phyloP scores from a whole-genome alignment of 2,113 vertebrate genomes.

The Brachyhypopomus gauderio region DNA sequence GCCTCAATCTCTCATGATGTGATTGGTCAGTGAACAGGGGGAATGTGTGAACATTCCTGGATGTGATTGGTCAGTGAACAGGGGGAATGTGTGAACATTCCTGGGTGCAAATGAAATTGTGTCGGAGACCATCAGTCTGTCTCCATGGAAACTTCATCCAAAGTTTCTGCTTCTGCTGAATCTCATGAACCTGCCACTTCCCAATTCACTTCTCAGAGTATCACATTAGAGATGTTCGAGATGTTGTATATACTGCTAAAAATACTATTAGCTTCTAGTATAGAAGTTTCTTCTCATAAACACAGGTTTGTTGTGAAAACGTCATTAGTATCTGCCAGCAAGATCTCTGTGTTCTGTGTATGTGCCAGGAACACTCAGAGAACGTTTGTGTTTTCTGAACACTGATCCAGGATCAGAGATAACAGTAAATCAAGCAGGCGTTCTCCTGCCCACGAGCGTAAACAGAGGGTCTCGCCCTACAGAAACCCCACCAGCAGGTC shows the following conservation, averaged over 20 bases:
- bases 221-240: neutral
- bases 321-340: too few species aligned
- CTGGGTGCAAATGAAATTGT: constrained; percentile 52
- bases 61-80: too few species aligned
- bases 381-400: too few species aligned
- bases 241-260: neutral
- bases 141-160: constrained; percentile 5
- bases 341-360: too few species aligned
- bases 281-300: too few species aligned
- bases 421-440: too few species aligned
- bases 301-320: too few species aligned
- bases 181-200: neutral
- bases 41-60: constrained; percentile 25
- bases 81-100: constrained; percentile 29
- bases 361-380: too few species aligned
- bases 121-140: neutral
- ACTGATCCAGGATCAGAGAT: too few species aligned
- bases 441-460: too few species aligned
- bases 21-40: constrained; percentile 26
- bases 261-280: neutral
- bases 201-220: constrained; percentile 10
- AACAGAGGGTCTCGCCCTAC: too few species aligned
- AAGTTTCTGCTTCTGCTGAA: constrained; percentile 5
- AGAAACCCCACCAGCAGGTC: too few species aligned
- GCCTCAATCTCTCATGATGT: constrained; percentile 8